These are phyloP conservation scores for Rhinoptilus africanus DNA, from an alignment of 2,113 vertebrate genomes.

Conservation along the genomic window DNA sequence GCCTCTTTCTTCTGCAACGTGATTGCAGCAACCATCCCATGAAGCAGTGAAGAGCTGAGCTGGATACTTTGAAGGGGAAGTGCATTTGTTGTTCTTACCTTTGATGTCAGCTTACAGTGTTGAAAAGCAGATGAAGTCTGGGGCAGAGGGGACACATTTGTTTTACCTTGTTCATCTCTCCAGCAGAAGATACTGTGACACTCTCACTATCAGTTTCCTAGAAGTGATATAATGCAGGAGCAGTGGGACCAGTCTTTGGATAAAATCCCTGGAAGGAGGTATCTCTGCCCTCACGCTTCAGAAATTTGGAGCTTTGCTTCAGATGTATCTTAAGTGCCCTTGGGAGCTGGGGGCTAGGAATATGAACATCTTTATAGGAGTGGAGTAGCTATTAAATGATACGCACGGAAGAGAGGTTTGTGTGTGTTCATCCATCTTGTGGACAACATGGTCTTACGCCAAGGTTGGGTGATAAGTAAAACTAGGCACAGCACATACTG, in stretches of 20 bases:
- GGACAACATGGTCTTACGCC: neutral
- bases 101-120: neutral
- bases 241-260: neutral
- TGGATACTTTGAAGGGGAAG: neutral
- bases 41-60: neutral
- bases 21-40: neutral
- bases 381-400: neutral
- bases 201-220: neutral
- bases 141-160: neutral
- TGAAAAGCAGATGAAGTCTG: neutral
- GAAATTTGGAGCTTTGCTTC: neutral
- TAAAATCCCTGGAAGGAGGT: neutral
- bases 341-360: neutral
- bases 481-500: neutral
- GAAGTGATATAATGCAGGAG: neutral
- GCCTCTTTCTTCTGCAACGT: neutral
- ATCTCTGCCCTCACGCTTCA: neutral
- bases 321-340: neutral
- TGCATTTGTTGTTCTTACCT: neutral
- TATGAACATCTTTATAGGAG: neutral
- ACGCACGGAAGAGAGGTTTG: neutral
- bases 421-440: accelerated
- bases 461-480: neutral
- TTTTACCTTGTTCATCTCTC: neutral
- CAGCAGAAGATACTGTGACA: neutral